Percentiles rank a stretch among this genome's conserved stretches.
Evolutionary conservation across 2,113 vertebrate species (phyloP).

Genomic region (Mustelus asterias): DNA sequence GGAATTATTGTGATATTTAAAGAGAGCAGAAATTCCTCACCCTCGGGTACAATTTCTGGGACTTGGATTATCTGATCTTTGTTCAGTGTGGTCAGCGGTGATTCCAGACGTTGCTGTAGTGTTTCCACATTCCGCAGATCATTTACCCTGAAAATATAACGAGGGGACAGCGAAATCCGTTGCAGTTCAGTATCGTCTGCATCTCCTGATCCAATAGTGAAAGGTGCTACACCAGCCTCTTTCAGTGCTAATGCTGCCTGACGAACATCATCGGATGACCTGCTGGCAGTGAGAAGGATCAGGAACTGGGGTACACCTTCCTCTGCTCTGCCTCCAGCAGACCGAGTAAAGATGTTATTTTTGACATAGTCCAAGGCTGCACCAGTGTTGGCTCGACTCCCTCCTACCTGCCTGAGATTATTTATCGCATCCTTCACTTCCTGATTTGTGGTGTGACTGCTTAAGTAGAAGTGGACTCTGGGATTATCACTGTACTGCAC

Average conservation of each 20-base stretch:
- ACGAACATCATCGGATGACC: slow-evolving; percentile 45
- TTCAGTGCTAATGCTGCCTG: slow-evolving; percentile 42
- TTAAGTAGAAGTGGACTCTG: slow-evolving; percentile 52
- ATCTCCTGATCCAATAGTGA: slow-evolving; percentile 44
- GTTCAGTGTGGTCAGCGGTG: not conserved
- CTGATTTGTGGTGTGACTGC: slow-evolving; percentile 44
- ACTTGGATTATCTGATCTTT: not conserved
- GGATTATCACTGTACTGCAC: slow-evolving; percentile 60
- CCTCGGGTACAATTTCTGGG: not conserved
- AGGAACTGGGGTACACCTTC: slow-evolving; percentile 48
- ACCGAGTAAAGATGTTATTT: slow-evolving; percentile 44
- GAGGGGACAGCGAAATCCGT: slow-evolving; percentile 40
- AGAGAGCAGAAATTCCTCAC: not conserved
- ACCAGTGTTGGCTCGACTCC: slow-evolving; percentile 46
- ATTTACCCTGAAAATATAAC: slow-evolving; percentile 39
- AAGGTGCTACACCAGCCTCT: slow-evolving; percentile 42
- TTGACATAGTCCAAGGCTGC: slow-evolving; percentile 46
- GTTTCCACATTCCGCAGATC: slow-evolving; percentile 43
- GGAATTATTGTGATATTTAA: too few species aligned
- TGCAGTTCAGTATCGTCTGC: slow-evolving; percentile 43
- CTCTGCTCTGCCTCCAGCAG: slow-evolving; percentile 47
- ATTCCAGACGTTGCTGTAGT: slow-evolving; percentile 41
- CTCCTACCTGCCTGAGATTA: slow-evolving; percentile 47
- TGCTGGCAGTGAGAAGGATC: slow-evolving; percentile 44
- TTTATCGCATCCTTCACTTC: slow-evolving; percentile 45